phyloP scores from a whole-genome alignment of 2,113 vertebrate genomes.

The Erythrocercus mccallii region DNA sequence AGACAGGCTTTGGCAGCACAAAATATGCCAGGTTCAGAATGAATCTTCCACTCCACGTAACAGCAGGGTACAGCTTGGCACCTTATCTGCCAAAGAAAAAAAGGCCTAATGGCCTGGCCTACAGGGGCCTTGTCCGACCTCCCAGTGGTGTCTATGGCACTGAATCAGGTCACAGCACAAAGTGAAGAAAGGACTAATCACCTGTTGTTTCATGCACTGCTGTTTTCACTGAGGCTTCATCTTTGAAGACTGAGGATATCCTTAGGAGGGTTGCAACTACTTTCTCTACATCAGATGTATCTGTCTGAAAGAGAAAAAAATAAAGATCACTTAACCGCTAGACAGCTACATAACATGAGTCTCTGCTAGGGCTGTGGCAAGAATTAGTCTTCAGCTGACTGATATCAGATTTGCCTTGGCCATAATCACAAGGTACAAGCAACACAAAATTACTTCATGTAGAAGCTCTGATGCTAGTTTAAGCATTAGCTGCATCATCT shows the following conservation, averaged over 20 bases:
- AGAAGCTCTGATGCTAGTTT: not conserved
- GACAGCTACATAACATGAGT: not conserved
- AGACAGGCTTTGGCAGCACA: not conserved
- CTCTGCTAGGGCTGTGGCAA: not conserved
- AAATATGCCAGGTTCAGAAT: not conserved
- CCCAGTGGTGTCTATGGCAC: fast-evolving
- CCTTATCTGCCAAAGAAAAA: not conserved
- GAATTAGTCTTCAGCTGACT: not conserved
- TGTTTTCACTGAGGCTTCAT: slow-evolving; percentile 81
- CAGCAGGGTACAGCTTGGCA: not conserved
- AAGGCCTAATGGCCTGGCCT: no score
- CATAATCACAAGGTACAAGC: not conserved
- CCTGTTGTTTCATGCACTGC: slow-evolving; percentile 81
- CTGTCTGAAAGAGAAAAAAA: slow-evolving; percentile 74
- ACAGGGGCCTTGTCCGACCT: not conserved
- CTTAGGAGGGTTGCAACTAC: slow-evolving; percentile 88
- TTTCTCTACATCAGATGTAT: slow-evolving; percentile 82
- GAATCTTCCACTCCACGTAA: not conserved
- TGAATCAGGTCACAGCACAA: not conserved
- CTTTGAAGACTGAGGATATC: slow-evolving; percentile 91
- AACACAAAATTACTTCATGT: not conserved
- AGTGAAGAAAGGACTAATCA: not conserved
- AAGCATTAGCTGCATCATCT: not conserved
- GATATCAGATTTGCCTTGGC: not conserved
- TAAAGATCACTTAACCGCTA: not conserved